phyloP scores from a whole-genome alignment of 2,797 vertebrate genomes.

The Gymnoscopelus braueri region DNA sequence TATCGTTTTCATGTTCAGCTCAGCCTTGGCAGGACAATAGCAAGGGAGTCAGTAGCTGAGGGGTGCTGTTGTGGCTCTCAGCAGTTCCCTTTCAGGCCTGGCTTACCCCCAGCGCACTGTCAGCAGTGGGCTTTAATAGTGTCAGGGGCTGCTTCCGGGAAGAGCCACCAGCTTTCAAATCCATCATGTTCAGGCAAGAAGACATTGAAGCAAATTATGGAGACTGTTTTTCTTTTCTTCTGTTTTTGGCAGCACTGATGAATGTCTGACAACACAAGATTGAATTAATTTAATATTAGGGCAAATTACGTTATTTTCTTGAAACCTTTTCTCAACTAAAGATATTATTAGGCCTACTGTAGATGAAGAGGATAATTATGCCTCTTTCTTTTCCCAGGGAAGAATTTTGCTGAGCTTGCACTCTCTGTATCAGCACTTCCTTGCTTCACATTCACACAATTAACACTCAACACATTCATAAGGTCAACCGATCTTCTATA shows the following conservation, averaged over 20 bases:
- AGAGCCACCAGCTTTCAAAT: constrained; percentile 41
- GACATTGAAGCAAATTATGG: constrained; percentile 17
- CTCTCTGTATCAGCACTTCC: too few relatives aligned
- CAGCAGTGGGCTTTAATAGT: constrained; percentile 75
- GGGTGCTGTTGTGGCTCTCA: constrained; percentile 72
- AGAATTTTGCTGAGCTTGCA: too few relatives aligned
- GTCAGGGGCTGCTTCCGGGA: constrained; percentile 55
- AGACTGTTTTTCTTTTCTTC: too few relatives aligned
- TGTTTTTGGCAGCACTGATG: too few relatives aligned
- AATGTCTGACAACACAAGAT: not conserved
- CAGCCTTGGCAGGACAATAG: constrained; percentile 64
- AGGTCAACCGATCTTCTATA: too few relatives aligned
- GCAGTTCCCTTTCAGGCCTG: constrained; percentile 81
- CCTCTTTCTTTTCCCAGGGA: too few relatives aligned
- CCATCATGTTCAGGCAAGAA: constrained; percentile 31
- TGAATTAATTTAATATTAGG: not conserved
- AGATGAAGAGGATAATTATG: too few relatives aligned
- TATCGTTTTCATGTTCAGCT: constrained; percentile 65
- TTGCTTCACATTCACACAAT: too few relatives aligned
- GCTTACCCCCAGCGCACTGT: constrained; percentile 75
- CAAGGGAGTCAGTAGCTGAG: constrained; percentile 43
- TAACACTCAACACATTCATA: too few relatives aligned
- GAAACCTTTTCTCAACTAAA: not conserved
- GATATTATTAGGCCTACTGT: too few relatives aligned
- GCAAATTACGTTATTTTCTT: not conserved